A percentile compares a stretch with the other conserved stretches of the same genome.
Conservation (phyloP, 1,140 invertebrate species). For the Neotoxoptera formosana region DNA sequence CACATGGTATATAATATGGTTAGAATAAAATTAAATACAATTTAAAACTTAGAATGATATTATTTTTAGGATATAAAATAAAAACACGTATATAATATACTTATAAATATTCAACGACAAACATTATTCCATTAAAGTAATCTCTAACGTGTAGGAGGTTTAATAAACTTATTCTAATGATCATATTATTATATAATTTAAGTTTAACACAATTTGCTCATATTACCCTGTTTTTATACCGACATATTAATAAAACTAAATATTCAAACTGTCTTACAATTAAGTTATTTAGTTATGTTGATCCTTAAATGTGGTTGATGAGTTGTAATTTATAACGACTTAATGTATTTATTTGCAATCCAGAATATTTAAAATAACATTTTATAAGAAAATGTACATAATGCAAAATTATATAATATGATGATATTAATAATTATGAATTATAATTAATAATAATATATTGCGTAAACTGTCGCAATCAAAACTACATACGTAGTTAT, state of each 20-base stretch:
- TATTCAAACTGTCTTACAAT: neutral
- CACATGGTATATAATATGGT: neutral
- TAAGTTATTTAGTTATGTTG: neutral
- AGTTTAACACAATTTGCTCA: neutral
- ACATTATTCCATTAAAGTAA: neutral
- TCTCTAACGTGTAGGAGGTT: neutral
- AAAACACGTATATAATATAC: neutral
- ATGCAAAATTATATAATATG: neutral
- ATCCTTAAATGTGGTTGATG: neutral
- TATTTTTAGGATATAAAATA: neutral
- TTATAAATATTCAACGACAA: neutral
- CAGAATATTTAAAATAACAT: neutral
- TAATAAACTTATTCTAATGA: neutral
- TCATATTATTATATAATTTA: neutral
- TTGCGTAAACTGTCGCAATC: neutral
- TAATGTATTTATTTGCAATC: neutral
- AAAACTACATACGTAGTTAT: neutral
- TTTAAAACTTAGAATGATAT: neutral
- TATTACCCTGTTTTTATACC: neutral
- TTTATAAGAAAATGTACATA: neutral
- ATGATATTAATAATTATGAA: neutral
- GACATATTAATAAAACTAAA: neutral
- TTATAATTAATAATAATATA: too few relatives aligned
- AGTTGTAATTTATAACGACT: constrained; percentile 14
- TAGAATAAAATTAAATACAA: neutral